Percentiles rank a stretch among this genome's conserved stretches.
Conservation (phyloP, 2,113 vertebrate genomes). For the Girardinichthys multiradiatus region DNA sequence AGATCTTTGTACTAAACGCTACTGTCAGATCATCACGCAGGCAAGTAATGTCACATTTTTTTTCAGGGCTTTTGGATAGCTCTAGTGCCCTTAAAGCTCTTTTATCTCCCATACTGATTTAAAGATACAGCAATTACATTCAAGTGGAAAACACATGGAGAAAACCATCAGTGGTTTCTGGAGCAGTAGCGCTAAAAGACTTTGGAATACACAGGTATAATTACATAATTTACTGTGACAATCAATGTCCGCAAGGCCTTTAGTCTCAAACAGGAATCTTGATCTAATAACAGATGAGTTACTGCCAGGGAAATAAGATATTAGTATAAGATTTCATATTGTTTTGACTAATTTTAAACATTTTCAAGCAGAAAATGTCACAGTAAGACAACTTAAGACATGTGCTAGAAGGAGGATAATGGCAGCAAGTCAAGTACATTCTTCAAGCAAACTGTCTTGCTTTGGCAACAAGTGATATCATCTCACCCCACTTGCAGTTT, state of each 20-base stretch:
- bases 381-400: slow-evolving; percentile 18
- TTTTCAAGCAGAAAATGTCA: slow-evolving; percentile 21
- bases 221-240: slow-evolving; percentile 31
- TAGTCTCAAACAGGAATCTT: background rate
- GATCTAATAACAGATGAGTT: slow-evolving; percentile 21
- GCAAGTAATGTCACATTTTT: slow-evolving; percentile 33
- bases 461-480: slow-evolving; percentile 31
- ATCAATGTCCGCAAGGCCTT: slow-evolving; percentile 14
- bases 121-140: slow-evolving; percentile 18
- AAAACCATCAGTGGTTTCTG: background rate
- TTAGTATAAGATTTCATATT: slow-evolving; percentile 11
- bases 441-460: slow-evolving; percentile 18
- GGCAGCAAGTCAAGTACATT: slow-evolving; percentile 37
- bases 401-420: slow-evolving; percentile 13
- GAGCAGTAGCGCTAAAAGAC: slow-evolving; percentile 7
- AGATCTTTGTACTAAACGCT: slow-evolving; percentile 39
- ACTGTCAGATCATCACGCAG: slow-evolving; percentile 47
- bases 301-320: slow-evolving; percentile 25
- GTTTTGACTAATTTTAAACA: slow-evolving; percentile 14
- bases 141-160: background rate
- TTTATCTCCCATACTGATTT: slow-evolving; percentile 30
- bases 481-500: slow-evolving; percentile 35
- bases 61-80: slow-evolving; percentile 19
- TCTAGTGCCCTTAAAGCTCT: slow-evolving; percentile 25
- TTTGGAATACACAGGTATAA: background rate